Conservation (phyloP, 2,888 invertebrate species). For the Coelinius sp. region DNA sequence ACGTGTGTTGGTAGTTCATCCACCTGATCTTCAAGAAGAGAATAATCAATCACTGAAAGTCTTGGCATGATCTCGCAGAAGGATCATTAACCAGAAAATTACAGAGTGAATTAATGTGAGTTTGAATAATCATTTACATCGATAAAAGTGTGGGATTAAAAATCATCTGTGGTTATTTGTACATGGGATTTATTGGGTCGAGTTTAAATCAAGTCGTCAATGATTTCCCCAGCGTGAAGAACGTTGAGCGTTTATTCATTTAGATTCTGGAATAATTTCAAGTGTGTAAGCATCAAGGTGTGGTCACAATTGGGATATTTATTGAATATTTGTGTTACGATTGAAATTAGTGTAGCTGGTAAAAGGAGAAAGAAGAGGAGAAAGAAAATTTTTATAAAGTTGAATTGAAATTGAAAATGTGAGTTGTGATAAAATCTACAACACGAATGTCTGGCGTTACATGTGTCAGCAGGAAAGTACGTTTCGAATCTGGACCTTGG, state of each 20-base stretch:
- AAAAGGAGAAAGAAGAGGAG: background rate
- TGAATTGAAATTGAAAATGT: conserved; percentile 33
- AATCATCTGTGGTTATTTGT: background rate
- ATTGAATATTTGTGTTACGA: background rate
- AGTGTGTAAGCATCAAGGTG: background rate
- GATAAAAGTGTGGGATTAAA: background rate
- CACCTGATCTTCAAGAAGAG: conserved; percentile 1
- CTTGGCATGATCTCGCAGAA: conserved; percentile 17
- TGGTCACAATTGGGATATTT: background rate
- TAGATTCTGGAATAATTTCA: background rate
- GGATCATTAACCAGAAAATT: conserved; percentile 28
- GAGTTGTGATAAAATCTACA: background rate
- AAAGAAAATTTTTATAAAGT: background rate
- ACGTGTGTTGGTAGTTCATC: conserved; percentile 18
- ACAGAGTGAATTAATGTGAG: conserved; percentile 2
- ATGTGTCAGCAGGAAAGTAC: conserved; percentile 52
- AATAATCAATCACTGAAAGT: conserved; percentile 22
- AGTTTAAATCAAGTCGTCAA: background rate
- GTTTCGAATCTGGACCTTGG: conserved; percentile 54
- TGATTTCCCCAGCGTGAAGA: background rate
- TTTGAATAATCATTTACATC: background rate
- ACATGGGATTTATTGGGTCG: background rate
- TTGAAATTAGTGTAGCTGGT: background rate
- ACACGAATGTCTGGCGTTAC: conserved; percentile 58
- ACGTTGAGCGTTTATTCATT: background rate